Evolutionary conservation across 37 sponge, comb jelly and placozoan genomes (phyloP).

Genomic region (Spongilla lacustris): DNA sequence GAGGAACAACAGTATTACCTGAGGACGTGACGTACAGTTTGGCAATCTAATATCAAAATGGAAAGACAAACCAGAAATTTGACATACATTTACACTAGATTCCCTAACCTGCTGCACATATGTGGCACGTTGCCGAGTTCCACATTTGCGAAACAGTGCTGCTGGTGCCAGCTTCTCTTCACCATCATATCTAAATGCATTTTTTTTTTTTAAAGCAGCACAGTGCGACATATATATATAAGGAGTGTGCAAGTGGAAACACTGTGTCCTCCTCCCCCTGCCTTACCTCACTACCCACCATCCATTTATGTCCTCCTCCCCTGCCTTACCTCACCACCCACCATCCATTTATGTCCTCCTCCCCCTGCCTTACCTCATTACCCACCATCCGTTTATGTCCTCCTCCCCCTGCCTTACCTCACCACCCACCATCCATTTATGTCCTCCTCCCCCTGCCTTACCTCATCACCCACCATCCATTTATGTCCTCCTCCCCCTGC

Average conservation of each 20-base stretch:
- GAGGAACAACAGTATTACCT: neutral
- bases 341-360: no score
- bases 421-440: neutral
- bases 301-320: no score
- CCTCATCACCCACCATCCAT: constrained; percentile 71
- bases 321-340: no score
- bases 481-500: constrained; percentile 25
- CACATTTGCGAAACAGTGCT: constrained; percentile 54
- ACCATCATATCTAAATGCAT: constrained; percentile 54
- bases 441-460: neutral
- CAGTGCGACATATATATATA: no score
- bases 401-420: neutral
- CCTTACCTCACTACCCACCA: no score
- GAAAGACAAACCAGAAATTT: no score
- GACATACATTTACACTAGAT: no score
- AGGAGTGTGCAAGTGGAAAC: no score
- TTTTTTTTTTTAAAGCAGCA: no score
- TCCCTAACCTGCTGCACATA: constrained; percentile 61
- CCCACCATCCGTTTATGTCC: no score
- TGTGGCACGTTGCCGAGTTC: constrained; percentile 43
- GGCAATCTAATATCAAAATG: neutral
- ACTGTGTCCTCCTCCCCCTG: no score
- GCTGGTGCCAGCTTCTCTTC: constrained; percentile 63
- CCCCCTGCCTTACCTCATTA: no score
- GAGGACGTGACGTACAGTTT: neutral